Evolutionary conservation across 2,888 invertebrate species (phyloP).

Genomic region (Psococerastis gibbosa): DNA sequence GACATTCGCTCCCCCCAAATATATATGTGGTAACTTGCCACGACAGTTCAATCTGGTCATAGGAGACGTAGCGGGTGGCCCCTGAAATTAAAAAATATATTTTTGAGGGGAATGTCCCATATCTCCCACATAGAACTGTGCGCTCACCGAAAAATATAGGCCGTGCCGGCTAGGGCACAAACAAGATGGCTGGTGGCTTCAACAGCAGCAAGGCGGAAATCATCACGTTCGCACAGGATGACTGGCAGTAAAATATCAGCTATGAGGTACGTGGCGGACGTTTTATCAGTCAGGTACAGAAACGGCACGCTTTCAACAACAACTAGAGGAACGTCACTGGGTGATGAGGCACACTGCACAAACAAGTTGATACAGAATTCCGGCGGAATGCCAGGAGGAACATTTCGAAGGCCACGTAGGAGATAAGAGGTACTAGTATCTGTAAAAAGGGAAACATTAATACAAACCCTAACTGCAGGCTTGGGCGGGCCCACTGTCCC

Average conservation of each 20-base stretch:
- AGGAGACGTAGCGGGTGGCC: too few species aligned
- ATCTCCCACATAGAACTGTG: too few species aligned
- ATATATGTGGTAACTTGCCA: too few species aligned
- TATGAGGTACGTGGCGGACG: background rate
- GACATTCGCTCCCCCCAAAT: too few species aligned
- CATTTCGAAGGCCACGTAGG: background rate
- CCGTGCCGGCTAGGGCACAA: background rate
- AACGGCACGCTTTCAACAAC: slow-evolving; percentile 4
- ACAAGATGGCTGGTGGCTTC: background rate
- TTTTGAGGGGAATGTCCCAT: too few species aligned
- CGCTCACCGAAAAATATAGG: background rate
- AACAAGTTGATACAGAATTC: background rate
- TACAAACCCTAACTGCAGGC: too few species aligned
- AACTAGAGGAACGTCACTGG: background rate
- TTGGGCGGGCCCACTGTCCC: too few species aligned
- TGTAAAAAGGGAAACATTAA: background rate
- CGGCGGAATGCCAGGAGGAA: background rate
- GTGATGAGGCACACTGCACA: background rate
- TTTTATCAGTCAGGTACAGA: background rate
- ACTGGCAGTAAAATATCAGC: background rate
- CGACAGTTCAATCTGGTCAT: too few species aligned
- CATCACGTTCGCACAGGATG: background rate
- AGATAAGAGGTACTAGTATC: background rate
- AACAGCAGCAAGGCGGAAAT: background rate
- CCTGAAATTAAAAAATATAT: too few species aligned